Conservation (phyloP, 2,113 vertebrate genomes). For the Thryonomys swinderianus region DNA sequence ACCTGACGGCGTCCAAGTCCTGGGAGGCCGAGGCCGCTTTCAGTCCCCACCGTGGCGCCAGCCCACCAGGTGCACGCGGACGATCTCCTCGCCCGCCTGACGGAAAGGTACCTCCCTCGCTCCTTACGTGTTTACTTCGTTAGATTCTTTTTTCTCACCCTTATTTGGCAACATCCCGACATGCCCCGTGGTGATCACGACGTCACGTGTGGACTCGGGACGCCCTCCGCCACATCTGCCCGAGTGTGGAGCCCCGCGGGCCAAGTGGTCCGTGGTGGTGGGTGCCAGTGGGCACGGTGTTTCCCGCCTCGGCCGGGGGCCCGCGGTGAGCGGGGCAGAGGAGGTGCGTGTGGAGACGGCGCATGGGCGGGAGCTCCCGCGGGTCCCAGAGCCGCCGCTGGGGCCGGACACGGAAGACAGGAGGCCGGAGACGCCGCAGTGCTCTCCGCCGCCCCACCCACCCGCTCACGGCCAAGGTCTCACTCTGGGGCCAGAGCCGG, state of each 20-base stretch:
- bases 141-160: background rate
- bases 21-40: background rate
- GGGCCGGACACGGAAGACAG: background rate
- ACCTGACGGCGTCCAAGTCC: background rate
- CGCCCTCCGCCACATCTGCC: too few species aligned
- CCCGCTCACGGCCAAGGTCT: too few species aligned
- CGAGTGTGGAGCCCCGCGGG: background rate
- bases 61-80: background rate
- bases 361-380: background rate
- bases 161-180: background rate
- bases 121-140: background rate
- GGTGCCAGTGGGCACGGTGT: background rate
- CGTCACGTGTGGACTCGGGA: background rate
- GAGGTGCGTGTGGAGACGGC: background rate
- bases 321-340: background rate
- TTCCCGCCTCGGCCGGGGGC: background rate
- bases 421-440: too few species aligned
- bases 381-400: too few species aligned
- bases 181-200: background rate
- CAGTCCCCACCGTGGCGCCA: accelerated
- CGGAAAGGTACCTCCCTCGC: background rate
- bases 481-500: too few species aligned
- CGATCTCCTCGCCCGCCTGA: background rate
- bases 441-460: too few species aligned
- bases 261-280: background rate